These are phyloP conservation scores for Octopus bimaculoides DNA, from an alignment of 1,140 invertebrate species.

Conservation along the genomic window DNA sequence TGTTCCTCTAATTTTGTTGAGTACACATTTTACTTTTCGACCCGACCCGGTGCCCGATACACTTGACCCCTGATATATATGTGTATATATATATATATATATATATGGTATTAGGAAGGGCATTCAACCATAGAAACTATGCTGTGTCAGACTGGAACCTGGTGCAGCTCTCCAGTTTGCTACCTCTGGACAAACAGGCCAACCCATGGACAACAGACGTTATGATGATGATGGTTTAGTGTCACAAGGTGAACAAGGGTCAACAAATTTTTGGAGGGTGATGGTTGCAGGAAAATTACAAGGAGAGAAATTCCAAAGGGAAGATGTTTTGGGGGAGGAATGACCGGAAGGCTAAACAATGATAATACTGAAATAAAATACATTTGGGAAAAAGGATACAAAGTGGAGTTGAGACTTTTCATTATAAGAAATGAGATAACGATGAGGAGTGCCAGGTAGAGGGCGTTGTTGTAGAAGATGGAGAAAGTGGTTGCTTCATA, in stretches of 20 bases:
- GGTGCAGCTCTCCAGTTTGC: no score
- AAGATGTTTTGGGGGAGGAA: neutral
- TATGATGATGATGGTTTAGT: neutral
- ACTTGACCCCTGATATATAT: no score
- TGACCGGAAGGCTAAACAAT: neutral
- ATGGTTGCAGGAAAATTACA: neutral
- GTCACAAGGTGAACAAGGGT: neutral
- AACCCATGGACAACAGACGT: neutral
- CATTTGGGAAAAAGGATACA: constrained; percentile 61
- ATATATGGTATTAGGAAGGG: no score
- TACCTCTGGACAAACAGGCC: no score
- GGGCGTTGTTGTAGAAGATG: constrained; percentile 98
- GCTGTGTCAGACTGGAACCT: no score
- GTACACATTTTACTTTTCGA: no score
- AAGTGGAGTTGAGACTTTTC: constrained; percentile 81
- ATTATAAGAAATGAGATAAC: constrained; percentile 92
- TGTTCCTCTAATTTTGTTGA: no score
- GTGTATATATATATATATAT: no score
- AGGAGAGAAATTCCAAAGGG: neutral
- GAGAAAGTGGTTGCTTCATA: constrained; percentile 98
- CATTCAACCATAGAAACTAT: no score
- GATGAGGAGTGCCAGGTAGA: constrained; percentile 94
- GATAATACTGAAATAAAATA: neutral
- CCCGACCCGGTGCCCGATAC: no score
- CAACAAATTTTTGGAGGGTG: neutral